A percentile compares a stretch with the other conserved stretches of the same genome.
Conservation (phyloP, 2,888 invertebrate genomes). For the Parnassius smintheus region DNA sequence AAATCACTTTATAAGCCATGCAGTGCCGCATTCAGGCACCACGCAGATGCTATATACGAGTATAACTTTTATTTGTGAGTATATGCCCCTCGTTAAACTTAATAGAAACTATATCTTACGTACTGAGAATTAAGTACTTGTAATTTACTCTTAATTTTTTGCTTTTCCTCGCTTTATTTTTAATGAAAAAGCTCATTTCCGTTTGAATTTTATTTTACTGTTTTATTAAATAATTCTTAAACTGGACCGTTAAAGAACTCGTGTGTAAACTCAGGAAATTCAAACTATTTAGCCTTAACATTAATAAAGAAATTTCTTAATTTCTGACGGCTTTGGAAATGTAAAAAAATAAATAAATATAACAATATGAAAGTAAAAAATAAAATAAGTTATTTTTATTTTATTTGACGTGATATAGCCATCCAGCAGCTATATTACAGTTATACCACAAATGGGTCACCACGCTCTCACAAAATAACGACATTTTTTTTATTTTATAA, state of each 20-base stretch:
- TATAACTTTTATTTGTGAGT: constrained; percentile 49
- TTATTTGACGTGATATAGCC: no score
- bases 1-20: constrained; percentile 68
- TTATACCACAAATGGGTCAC: no score
- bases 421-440: no score
- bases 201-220: constrained; percentile 1
- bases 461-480: no score
- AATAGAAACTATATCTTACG: constrained; percentile 40
- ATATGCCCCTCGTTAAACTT: constrained; percentile 44
- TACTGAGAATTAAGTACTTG: constrained; percentile 36
- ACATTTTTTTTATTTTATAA: constrained; percentile 24
- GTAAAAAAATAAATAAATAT: no score
- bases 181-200: constrained; percentile 19
- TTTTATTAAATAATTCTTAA: constrained; percentile 16
- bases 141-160: constrained; percentile 32
- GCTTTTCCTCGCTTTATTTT: constrained; percentile 17
- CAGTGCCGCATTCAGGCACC: constrained; percentile 41
- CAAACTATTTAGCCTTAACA: constrained; percentile 18
- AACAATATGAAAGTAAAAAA: no score
- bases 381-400: no score
- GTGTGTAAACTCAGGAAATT: constrained; percentile 13
- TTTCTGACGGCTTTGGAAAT: neutral
- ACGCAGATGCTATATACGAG: constrained; percentile 35
- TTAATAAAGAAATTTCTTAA: constrained; percentile 21
- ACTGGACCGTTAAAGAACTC: constrained; percentile 14